Evolutionary conservation across 1,140 invertebrate species (phyloP).

Genomic region (Ganaspis sp.): DNA sequence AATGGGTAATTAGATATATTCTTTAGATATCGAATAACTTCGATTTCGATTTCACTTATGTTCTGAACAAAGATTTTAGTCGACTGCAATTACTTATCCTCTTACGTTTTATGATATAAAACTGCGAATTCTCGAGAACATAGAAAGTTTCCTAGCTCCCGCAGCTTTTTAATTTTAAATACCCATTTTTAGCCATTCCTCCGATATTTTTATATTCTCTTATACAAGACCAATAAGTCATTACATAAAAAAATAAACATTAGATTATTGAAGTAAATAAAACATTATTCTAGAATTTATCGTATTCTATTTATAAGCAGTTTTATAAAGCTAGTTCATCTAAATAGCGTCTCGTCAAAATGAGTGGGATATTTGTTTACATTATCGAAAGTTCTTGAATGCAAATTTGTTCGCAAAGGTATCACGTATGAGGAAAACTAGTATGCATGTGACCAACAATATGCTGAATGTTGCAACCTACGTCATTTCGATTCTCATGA

Average conservation of each 20-base stretch:
- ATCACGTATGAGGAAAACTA: neutral
- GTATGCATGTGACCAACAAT: slow-evolving; percentile 6
- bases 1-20: slow-evolving; percentile 3
- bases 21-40: neutral
- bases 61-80: neutral
- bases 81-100: neutral
- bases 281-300: neutral
- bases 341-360: neutral
- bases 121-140: no score
- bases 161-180: no score
- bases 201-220: no score
- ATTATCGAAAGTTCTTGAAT: neutral
- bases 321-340: neutral
- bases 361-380: neutral
- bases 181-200: no score
- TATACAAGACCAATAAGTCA: no score
- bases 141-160: neutral
- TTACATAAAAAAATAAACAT: no score
- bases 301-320: neutral
- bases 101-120: neutral
- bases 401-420: neutral
- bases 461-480: neutral
- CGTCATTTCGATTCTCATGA: neutral
- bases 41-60: slow-evolving; percentile 10
- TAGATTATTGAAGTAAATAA: no score